Conservation (phyloP, 2,888 invertebrate genomes). For the Cephus nigrinus region DNA sequence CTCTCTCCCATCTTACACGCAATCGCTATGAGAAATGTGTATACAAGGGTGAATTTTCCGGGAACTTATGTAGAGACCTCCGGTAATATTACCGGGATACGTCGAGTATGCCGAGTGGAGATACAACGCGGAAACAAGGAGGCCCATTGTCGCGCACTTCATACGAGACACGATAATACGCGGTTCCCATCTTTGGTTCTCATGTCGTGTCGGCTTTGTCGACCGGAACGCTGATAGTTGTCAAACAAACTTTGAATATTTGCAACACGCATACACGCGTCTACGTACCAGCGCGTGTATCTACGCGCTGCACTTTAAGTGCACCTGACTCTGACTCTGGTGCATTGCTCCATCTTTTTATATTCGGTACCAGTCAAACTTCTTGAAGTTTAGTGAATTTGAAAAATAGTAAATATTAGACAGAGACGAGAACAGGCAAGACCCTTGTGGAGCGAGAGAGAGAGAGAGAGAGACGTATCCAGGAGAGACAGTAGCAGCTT, state of each 20-base stretch:
- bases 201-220: constrained; percentile 42
- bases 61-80: no score
- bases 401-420: no score
- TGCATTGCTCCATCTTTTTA: no score
- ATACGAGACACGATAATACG: constrained; percentile 18
- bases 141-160: constrained; percentile 45
- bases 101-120: constrained; percentile 4
- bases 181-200: constrained; percentile 43
- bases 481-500: no score
- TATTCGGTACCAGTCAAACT: no score
- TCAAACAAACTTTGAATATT: constrained; percentile 21
- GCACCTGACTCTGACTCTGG: no score
- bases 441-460: not conserved
- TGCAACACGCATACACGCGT: constrained; percentile 10
- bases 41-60: no score
- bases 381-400: no score
- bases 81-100: no score
- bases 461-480: not conserved
- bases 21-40: no score
- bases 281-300: not conserved
- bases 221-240: constrained; percentile 37
- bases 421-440: no score
- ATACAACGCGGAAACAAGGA: constrained; percentile 57
- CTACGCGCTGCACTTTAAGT: not conserved
- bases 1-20: no score